Conservation (phyloP, 2,113 vertebrate genomes). For the Equus quagga region DNA sequence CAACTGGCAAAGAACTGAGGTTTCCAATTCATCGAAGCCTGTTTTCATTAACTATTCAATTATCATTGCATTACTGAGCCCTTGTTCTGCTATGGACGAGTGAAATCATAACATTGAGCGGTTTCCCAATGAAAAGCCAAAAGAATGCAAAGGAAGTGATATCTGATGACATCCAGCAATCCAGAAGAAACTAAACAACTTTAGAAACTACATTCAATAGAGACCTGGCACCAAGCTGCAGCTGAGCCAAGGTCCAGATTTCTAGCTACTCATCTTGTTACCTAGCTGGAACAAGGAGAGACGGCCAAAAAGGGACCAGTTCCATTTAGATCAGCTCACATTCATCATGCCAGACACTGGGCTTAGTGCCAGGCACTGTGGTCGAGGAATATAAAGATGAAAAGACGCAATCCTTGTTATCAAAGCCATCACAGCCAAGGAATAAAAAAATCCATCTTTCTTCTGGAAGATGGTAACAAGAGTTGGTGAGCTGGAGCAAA, state of each 20-base stretch:
- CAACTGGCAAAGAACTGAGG: conserved; percentile 52
- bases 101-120: conserved; percentile 66
- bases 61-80: conserved; percentile 42
- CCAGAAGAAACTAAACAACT: conserved; percentile 47
- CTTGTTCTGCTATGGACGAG: conserved; percentile 65
- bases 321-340: not conserved
- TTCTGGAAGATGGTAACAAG: not conserved
- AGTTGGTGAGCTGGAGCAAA: not conserved
- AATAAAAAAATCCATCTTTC: not conserved
- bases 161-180: not conserved
- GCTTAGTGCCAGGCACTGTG: not conserved
- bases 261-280: not conserved
- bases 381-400: not conserved
- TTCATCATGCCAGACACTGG: not conserved
- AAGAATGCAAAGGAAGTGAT: conserved; percentile 49
- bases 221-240: not conserved
- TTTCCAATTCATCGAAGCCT: conserved; percentile 67
- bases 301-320: not conserved
- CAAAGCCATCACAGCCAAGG: not conserved
- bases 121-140: conserved; percentile 55
- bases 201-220: not conserved
- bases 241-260: not conserved
- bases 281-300: not conserved
- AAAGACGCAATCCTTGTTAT: not conserved
- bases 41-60: conserved; percentile 76